Conservation (phyloP, 2,113 vertebrate species). For the Corythornis madagascariensis region DNA sequence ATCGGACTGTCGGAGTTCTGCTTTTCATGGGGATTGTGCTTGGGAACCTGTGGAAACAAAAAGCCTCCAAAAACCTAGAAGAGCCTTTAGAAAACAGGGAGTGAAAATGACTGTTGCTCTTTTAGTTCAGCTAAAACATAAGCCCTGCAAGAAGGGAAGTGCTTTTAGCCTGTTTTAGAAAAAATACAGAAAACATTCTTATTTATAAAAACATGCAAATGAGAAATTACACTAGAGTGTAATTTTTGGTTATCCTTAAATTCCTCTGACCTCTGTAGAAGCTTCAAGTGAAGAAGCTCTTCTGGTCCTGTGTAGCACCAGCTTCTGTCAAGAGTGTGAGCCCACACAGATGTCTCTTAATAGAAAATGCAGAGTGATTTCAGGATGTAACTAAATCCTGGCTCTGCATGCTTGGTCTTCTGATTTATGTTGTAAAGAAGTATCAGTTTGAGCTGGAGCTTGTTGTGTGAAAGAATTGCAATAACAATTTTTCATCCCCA, state of each 20-base stretch:
- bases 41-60: slow-evolving; percentile 87
- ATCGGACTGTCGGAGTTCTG: slow-evolving; percentile 87
- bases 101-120: not conserved
- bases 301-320: not conserved
- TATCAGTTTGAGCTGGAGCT: not conserved
- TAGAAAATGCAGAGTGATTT: not conserved
- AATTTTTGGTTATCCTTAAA: not conserved
- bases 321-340: not conserved
- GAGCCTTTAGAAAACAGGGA: not conserved
- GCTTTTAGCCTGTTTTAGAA: not conserved
- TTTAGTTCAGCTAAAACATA: not conserved
- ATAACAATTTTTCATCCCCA: not conserved
- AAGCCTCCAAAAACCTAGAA: slow-evolving; percentile 39
- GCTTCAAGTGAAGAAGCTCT: not conserved
- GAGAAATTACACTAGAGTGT: not conserved
- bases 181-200: not conserved
- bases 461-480: not conserved
- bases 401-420: not conserved
- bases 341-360: not conserved
- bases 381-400: slow-evolving; percentile 48
- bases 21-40: slow-evolving; percentile 87
- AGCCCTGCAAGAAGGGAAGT: not conserved
- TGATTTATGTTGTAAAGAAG: not conserved
- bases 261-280: not conserved
- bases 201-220: not conserved